phyloP scores from a whole-genome alignment of 2,113 vertebrate genomes.

The Pseudorasbora parva region DNA sequence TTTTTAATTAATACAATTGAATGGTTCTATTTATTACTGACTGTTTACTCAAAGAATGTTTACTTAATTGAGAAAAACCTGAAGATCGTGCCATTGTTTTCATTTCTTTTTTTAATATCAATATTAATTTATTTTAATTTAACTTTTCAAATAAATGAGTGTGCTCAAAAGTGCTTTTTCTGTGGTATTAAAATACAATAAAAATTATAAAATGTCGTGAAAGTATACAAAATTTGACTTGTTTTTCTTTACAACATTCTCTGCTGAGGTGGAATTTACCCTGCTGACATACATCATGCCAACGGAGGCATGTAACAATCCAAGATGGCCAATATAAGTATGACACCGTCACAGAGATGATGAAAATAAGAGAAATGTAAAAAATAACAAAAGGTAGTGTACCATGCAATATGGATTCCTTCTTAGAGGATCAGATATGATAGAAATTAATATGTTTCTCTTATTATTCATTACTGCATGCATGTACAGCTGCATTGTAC shows the following conservation, averaged over 20 bases:
- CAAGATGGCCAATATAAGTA: background rate
- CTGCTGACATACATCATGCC: background rate
- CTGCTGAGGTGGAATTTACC: background rate
- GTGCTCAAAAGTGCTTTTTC: background rate
- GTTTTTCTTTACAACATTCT: no score
- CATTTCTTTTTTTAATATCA: no score
- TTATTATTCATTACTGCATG: background rate
- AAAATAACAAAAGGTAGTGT: background rate
- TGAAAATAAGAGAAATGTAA: constrained; percentile 21
- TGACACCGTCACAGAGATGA: constrained; percentile 23
- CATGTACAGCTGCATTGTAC: background rate
- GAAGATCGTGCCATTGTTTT: no score
- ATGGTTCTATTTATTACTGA: no score
- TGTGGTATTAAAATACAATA: no score
- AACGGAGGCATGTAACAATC: background rate
- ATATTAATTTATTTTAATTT: no score
- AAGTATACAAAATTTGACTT: no score
- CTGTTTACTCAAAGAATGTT: no score
- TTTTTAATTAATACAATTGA: no score
- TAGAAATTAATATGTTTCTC: background rate
- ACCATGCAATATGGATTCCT: background rate
- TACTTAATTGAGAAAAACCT: no score
- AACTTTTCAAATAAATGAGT: background rate
- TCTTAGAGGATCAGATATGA: background rate
- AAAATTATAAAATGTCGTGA: no score